Evolutionary conservation across 2,888 invertebrate genomes (phyloP), one percentile per base, ranked within the genome.

Genomic region (Eumerus sabulonum): DNA sequence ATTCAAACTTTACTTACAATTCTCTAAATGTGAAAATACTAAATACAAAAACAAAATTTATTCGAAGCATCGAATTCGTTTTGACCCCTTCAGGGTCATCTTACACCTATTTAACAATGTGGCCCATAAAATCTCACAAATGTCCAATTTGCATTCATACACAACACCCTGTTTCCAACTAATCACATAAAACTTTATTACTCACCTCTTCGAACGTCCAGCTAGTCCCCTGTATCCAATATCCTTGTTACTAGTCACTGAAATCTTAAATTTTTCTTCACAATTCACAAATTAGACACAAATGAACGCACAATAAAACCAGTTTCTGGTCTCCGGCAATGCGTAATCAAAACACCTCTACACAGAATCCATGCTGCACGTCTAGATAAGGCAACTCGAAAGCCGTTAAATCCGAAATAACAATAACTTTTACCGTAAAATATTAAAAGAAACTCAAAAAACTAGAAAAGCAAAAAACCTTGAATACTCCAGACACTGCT

Each of bases 311-410:
- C 44, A n/a, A 13, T 35, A 44, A 9, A 47, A 63, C 56, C 48
- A 36, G 11, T 27, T 45, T 56, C 51, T 57, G 56, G 59, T 51
- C 36, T 57, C 63, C 48, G 53, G 53, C 40, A 40, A 73, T 57
- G 51, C 63, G 67, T 62, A 73, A 53, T 57, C 51, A 56, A n/a
- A 53, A 73, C 53, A 50, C 59, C 27, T 36, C 67, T 67, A 77
- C 42, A 62, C 47, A 63, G 56, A 68, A 51, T 62, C 42, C 77
- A 77, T 73, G 73, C 53, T 54, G 77, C 63, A 73, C 77, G 73
- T 77, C 73, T 67, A 67, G 27, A 27, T 27, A 67, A 73, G 50
- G 73, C 77, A n/a, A 77, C 73, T 77, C 77, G 59, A 62, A 67
- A 57, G 62, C 67, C 57, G 67, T 57, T 62, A 77, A 57, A 54